Evolutionary conservation across 2,888 invertebrate genomes (phyloP).

Genomic region (Drosophila eohydei): DNA sequence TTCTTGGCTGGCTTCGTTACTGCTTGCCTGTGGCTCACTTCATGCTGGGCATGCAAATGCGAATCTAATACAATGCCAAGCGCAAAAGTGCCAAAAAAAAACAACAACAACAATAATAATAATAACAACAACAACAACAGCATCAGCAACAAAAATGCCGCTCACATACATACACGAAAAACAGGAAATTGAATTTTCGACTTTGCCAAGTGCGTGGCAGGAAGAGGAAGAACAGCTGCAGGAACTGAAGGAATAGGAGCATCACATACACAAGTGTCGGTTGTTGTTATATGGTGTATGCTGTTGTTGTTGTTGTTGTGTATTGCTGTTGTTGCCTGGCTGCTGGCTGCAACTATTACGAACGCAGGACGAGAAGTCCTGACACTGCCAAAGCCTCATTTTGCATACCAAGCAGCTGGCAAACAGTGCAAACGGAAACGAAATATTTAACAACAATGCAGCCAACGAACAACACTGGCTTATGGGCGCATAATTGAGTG

Average conservation of each 20-base stretch:
- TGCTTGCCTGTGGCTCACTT: slow-evolving; percentile 64
- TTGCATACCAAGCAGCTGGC: slow-evolving; percentile 78
- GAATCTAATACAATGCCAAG: slow-evolving; percentile 79
- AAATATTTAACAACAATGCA: slow-evolving; percentile 79
- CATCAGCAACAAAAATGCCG: slow-evolving; percentile 44
- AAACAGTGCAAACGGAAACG: slow-evolving; percentile 76
- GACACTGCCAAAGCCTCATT: slow-evolving; percentile 76
- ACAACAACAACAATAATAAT: slow-evolving; percentile 31
- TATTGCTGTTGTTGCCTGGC: slow-evolving; percentile 8
- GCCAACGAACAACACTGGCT: slow-evolving; percentile 20
- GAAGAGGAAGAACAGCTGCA: slow-evolving; percentile 62
- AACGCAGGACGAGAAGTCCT: slow-evolving; percentile 64
- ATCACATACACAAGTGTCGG: slow-evolving; percentile 51
- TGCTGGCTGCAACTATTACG: slow-evolving; percentile 70
- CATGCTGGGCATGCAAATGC: slow-evolving; percentile 78
- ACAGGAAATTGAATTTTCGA: slow-evolving; percentile 81
- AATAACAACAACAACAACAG: slow-evolving; percentile 10
- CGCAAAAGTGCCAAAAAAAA: slow-evolving; percentile 67
- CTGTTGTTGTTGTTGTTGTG: slow-evolving; percentile 11
- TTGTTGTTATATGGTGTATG: slow-evolving; percentile 23
- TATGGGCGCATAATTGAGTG: slow-evolving; percentile 64
- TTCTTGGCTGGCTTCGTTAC: slow-evolving; percentile 42
- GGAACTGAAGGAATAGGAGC: slow-evolving; percentile 52
- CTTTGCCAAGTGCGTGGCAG: slow-evolving; percentile 80
- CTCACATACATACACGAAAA: slow-evolving; percentile 75